phyloP scores from a whole-genome alignment of 2,888 invertebrate species.

The Eilema caniola region DNA sequence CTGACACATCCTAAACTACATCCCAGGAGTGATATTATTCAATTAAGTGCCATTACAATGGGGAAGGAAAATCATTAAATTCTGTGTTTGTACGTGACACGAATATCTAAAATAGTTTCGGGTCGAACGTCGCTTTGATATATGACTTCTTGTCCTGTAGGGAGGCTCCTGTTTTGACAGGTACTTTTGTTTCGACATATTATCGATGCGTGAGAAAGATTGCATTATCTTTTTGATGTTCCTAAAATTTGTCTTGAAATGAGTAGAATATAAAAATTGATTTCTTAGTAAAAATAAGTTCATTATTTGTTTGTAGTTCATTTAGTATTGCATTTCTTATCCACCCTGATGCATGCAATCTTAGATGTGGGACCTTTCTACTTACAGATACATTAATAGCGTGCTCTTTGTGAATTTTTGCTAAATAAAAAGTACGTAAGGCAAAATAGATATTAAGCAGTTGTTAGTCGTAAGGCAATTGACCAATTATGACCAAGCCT shows the following conservation, averaged over 20 bases:
- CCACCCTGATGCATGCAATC: no score
- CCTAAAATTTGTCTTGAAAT: neutral
- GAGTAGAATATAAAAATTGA: neutral
- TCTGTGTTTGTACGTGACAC: conserved; percentile 37
- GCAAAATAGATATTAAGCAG: no score
- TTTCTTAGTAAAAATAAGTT: no score
- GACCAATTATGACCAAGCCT: no score
- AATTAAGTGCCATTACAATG: conserved; percentile 47
- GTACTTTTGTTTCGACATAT: conserved; percentile 42
- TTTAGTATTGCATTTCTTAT: no score
- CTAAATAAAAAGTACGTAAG: no score
- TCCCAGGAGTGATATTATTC: conserved; percentile 57
- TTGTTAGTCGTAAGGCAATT: no score
- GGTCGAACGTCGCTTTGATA: conserved; percentile 45
- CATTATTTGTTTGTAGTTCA: neutral
- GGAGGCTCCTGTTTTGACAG: conserved; percentile 28
- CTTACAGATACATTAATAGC: no score
- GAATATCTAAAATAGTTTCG: conserved; percentile 47
- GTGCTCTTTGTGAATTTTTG: no score
- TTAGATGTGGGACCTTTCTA: no score
- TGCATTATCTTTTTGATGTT: conserved; percentile 16
- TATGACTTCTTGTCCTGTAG: conserved; percentile 29
- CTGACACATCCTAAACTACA: conserved; percentile 27
- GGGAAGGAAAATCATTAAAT: conserved; percentile 45
- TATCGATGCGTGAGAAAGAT: conserved; percentile 32